These are phyloP conservation scores for Scylla paramamosain DNA, from an alignment of 1,140 invertebrate species.

Conservation along the genomic window DNA sequence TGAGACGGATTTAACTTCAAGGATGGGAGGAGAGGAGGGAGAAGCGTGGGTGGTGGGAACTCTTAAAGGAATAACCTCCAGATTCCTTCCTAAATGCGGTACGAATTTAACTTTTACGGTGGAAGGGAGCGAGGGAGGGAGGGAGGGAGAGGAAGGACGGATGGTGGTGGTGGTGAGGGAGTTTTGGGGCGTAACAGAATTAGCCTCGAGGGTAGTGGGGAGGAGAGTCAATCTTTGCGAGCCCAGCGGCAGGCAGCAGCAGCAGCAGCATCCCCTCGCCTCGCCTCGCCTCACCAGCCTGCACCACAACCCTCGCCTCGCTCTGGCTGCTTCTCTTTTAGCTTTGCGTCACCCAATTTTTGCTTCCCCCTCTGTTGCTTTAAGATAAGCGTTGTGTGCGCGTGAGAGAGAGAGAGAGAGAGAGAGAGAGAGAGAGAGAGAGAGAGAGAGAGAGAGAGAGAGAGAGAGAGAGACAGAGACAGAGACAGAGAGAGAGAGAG, in stretches of 20 bases:
- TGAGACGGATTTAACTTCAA: too few species aligned
- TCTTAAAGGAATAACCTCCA: background rate
- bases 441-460: constrained; percentile 3
- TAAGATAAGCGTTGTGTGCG: background rate
- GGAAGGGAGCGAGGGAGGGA: background rate
- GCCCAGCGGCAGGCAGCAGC: background rate
- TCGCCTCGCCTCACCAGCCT: background rate
- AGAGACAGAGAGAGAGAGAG: background rate
- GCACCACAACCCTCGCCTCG: background rate
- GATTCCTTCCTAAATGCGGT: background rate
- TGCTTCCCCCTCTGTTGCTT: background rate
- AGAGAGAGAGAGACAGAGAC: background rate
- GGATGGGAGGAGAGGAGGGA: background rate
- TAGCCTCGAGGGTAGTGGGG: background rate
- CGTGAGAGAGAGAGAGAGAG: constrained; percentile 53
- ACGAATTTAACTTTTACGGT: too few species aligned
- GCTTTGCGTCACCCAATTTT: background rate
- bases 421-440: constrained; percentile 35
- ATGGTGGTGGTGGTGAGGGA: background rate
- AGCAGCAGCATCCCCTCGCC: background rate
- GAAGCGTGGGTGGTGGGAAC: background rate
- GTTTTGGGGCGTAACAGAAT: background rate
- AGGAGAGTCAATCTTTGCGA: background rate
- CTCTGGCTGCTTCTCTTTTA: background rate
- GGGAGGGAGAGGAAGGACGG: background rate